Evolutionary conservation across 2,888 invertebrate genomes (phyloP).

Genomic region (Xestia rhomboidea): DNA sequence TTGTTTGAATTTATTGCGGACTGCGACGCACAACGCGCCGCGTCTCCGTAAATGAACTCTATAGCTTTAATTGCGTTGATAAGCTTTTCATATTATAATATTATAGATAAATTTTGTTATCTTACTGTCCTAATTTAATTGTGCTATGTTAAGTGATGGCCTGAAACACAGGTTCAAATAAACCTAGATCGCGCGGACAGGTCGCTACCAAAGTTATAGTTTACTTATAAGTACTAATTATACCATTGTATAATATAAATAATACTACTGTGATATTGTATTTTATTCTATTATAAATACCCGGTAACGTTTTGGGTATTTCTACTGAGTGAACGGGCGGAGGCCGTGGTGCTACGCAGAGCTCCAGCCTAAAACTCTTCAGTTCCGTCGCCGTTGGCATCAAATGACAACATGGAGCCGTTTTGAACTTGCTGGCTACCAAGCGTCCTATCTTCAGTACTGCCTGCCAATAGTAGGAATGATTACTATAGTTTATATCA

Average conservation of each 20-base stretch:
- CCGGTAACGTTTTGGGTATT: slow-evolving; percentile 14
- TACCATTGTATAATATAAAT: too few species aligned
- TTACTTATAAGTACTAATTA: too few species aligned
- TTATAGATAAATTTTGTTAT: too few species aligned
- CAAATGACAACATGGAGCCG: slow-evolving; percentile 68
- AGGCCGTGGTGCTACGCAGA: slow-evolving; percentile 78
- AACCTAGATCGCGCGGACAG: too few species aligned
- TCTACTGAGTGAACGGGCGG: slow-evolving; percentile 41
- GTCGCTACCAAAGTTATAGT: too few species aligned
- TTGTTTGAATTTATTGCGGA: background rate
- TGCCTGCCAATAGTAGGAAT: slow-evolving; percentile 71
- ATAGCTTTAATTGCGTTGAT: background rate
- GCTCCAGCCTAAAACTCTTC: slow-evolving; percentile 79
- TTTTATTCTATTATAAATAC: background rate
- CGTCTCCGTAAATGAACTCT: too few species aligned
- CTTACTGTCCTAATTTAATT: too few species aligned
- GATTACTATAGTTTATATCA: background rate
- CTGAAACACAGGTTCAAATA: too few species aligned
- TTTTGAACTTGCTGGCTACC: slow-evolving; percentile 67
- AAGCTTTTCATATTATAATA: too few species aligned
- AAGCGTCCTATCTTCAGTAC: slow-evolving; percentile 80
- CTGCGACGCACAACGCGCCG: background rate
- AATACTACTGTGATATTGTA: too few species aligned
- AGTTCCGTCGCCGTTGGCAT: slow-evolving; percentile 81
- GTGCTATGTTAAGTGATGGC: too few species aligned